phyloP scores from a whole-genome alignment of 2,113 vertebrate genomes.

The Megaleporinus macrocephalus region DNA sequence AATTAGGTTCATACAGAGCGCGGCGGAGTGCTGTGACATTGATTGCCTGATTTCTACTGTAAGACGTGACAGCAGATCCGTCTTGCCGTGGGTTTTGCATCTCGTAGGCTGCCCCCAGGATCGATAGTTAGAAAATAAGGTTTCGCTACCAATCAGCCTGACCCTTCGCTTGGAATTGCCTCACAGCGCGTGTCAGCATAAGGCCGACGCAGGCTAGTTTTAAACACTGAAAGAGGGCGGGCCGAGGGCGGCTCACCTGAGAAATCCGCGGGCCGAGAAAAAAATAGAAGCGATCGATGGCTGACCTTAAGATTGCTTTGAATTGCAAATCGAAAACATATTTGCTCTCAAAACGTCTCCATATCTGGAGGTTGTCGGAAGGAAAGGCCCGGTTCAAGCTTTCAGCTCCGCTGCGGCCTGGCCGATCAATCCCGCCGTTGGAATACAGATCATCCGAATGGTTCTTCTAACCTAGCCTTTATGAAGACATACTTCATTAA shows the following conservation, averaged over 20 bases:
- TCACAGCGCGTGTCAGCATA: constrained; percentile 47
- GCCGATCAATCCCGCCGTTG: neutral
- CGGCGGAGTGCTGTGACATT: constrained; percentile 61
- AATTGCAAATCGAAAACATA: constrained; percentile 46
- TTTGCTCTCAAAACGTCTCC: neutral
- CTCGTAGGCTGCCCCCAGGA: constrained; percentile 55
- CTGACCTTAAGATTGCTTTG: constrained; percentile 28
- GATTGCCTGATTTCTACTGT: constrained; percentile 74
- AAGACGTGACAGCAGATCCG: constrained; percentile 71
- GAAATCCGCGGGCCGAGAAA: constrained; percentile 17
- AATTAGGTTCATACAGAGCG: constrained; percentile 63
- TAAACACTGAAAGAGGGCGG: constrained; percentile 44
- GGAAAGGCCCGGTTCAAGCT: neutral
- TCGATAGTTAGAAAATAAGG: constrained; percentile 75
- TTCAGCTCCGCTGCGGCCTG: neutral
- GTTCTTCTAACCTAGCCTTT: neutral
- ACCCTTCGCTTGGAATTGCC: constrained; percentile 60
- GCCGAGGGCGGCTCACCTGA: constrained; percentile 21
- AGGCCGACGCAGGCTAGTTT: constrained; percentile 29
- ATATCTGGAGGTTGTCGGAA: neutral
- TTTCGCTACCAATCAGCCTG: constrained; percentile 66
- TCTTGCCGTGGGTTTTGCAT: constrained; percentile 74
- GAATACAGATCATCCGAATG: constrained; percentile 9
- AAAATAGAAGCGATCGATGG: constrained; percentile 38
- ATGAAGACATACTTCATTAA: constrained; percentile 24